Conservation (phyloP, 2,113 vertebrate species). For the Pithys albifrons region DNA sequence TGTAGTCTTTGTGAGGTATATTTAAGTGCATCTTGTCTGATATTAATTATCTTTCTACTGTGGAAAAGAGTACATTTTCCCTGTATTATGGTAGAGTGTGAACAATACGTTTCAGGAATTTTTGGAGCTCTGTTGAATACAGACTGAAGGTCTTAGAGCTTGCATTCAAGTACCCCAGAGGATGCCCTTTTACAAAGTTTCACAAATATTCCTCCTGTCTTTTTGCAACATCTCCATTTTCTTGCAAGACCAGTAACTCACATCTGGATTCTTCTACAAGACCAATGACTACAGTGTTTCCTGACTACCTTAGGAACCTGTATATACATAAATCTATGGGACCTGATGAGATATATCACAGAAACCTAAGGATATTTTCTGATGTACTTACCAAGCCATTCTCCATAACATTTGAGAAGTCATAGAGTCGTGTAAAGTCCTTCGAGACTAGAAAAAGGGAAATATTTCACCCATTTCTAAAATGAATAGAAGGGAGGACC, state of each 20-base stretch:
- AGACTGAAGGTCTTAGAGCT: not conserved
- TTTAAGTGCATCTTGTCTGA: not conserved
- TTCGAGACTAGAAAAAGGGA: not conserved
- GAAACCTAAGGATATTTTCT: not conserved
- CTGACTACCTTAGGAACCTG: not conserved
- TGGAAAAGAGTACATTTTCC: not conserved
- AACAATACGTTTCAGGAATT: not conserved
- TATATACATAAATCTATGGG: not conserved
- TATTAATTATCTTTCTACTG: not conserved
- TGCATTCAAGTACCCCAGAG: not conserved
- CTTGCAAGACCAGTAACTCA: not conserved
- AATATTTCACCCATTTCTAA: not conserved
- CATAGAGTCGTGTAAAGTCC: not conserved
- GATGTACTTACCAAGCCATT: not conserved
- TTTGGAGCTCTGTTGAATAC: not conserved
- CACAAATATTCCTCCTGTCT: not conserved
- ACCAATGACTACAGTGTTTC: not conserved
- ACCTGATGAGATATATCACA: not conserved
- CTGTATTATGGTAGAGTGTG: not conserved
- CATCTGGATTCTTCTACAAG: not conserved
- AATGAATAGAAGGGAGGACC: not conserved
- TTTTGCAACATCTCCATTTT: not conserved
- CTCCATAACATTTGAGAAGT: not conserved
- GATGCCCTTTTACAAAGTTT: not conserved
- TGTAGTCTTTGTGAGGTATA: not conserved